Percentiles rank a stretch among this genome's conserved stretches.
Conservation (phyloP, 2,888 invertebrate species). For the Brenthis daphne region DNA sequence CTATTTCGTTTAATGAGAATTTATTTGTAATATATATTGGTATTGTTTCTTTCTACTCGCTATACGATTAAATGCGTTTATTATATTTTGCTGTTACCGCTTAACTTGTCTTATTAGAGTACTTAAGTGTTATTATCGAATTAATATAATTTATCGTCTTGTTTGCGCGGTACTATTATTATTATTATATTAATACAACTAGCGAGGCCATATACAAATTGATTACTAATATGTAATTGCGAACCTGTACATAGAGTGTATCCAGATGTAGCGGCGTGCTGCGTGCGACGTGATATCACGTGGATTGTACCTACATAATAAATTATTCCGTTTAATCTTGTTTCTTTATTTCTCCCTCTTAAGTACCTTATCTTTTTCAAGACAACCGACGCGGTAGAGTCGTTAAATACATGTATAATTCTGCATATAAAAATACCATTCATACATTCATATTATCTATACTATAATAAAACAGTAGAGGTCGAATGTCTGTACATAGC, state of each 20-base stretch:
- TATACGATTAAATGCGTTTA: conserved; percentile 4
- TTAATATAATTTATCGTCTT: not conserved
- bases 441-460: too few relatives aligned
- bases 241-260: not conserved
- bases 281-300: not conserved
- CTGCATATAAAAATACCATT: too few relatives aligned
- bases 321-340: conserved; percentile 14
- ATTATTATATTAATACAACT: not conserved
- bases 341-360: not conserved
- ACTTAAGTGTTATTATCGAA: conserved; percentile 13
- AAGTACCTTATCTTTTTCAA: too few relatives aligned
- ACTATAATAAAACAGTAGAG: too few relatives aligned
- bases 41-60: conserved; percentile 12
- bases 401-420: too few relatives aligned
- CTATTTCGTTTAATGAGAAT: not conserved
- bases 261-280: not conserved
- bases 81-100: not conserved
- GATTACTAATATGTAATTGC: too few relatives aligned
- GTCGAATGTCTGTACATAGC: too few relatives aligned
- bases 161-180: not conserved
- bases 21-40: not conserved
- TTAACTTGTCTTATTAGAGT: conserved; percentile 11
- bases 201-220: not conserved
- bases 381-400: too few relatives aligned
- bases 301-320: conserved; percentile 11